Conservation (phyloP, 2,113 vertebrate genomes). For the Ivindomyrus marchei region DNA sequence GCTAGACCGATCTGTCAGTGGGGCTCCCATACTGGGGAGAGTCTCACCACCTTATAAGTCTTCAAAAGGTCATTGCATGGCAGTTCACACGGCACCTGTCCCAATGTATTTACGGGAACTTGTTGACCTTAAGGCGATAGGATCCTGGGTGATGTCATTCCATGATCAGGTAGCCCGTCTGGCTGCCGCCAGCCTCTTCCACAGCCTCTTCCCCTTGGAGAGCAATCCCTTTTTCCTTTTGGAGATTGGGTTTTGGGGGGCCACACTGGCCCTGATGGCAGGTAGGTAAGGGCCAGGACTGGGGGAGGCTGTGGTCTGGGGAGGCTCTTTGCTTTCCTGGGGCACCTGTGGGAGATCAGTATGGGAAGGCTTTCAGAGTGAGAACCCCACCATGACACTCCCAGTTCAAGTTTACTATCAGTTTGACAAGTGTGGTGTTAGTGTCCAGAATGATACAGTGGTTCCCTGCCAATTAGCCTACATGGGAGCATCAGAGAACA, state of each 20-base stretch:
- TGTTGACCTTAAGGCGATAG: not conserved
- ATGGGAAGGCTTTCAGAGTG: not conserved
- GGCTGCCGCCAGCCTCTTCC: constrained; percentile 81
- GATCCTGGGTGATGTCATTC: not conserved
- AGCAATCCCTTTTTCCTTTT: constrained; percentile 98
- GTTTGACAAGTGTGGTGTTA: not conserved
- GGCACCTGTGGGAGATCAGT: constrained; percentile 71
- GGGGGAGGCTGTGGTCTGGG: constrained; percentile 78
- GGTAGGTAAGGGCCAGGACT: constrained; percentile 71
- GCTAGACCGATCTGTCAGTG: not conserved
- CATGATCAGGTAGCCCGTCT: constrained; percentile 58
- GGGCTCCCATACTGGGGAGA: not conserved
- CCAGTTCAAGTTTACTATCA: not conserved
- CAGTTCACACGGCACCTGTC: not conserved
- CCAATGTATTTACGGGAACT: not conserved
- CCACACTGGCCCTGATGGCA: constrained; percentile 67
- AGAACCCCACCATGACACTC: too few species aligned
- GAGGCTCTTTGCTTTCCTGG: constrained; percentile 68
- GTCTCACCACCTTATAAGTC: not conserved
- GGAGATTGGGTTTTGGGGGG: constrained; percentile 72
- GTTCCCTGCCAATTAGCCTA: not conserved
- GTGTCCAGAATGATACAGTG: not conserved
- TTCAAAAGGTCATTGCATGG: not conserved
- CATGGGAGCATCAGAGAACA: not conserved
- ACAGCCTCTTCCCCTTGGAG: constrained; percentile 94